Evolutionary conservation across 1,140 invertebrate species (phyloP), one percentile per base, ranked within the genome.

Genomic region (Drosophila ficusphila): DNA sequence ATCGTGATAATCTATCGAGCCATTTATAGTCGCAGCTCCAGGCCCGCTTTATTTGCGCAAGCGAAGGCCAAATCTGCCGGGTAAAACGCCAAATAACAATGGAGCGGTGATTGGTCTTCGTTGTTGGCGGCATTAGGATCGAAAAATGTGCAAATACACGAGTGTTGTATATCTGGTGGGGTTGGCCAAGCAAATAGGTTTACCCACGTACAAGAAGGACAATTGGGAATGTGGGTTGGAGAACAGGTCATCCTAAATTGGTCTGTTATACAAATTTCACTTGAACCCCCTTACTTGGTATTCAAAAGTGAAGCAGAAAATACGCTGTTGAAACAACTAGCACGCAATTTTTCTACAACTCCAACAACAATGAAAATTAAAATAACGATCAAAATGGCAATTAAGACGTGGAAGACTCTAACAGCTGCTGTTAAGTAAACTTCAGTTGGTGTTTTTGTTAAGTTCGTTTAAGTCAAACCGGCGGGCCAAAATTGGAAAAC

Each of bases 361-460:
- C 12, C 1, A 16, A 18, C 11, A 49, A 41, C 9, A 12, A 9
- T n/a, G n/a, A 53, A 23, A 23, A 4, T 16, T 9, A 34, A 34
- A 6, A 33, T 19, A 19, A 33, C 19, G 6, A 60, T 60, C 56
- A 60, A 56, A 54, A 54, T 58, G 21, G 14, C 12, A 72, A 54
- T 71, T 44, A 33, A n/a, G 9, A 11, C 12, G 25, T 46, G 16
- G 38, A 53, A 12, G 16, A 36, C 18, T 14, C 19, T 4, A 14
- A 39, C 74, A 76, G 39, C 49, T 76, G 74, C 31, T 48, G 46
- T 56, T 67, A 52, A 72, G 48, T 29, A 77, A 76, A 76, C 56
- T 18, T 21, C 19, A 14, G 21, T 25, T 60, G 14, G 11, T 34
- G 21, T 19, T 53, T n/a, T 14, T 14, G 12, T 23, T 23, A 31